A percentile compares a stretch with the other conserved stretches of the same genome.
Conservation (phyloP, 2,113 vertebrate species). For the Sus scrofa region T2T-Sscrofa CM000830.6:123036001-123036500, state of each 20-base stretch:
- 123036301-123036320: background rate
- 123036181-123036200: constrained; percentile 30
- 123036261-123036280: background rate
- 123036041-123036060: background rate
- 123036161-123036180: background rate
- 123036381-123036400: background rate
- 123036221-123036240: background rate
- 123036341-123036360: background rate
- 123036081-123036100: background rate
- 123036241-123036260: background rate
- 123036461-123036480: background rate
- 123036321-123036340: background rate
- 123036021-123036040: background rate
- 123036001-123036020: background rate
- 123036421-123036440: background rate
- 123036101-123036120: background rate
- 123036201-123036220: background rate
- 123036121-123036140: background rate
- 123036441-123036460: background rate
- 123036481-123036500: background rate
- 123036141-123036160: background rate
- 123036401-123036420: background rate
- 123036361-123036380: background rate
- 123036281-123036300: background rate
- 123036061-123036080: background rate